These are phyloP conservation scores for Psittacula derbiana DNA, from an alignment of 2,797 vertebrate genomes.

Conservation along the genomic window DNA sequence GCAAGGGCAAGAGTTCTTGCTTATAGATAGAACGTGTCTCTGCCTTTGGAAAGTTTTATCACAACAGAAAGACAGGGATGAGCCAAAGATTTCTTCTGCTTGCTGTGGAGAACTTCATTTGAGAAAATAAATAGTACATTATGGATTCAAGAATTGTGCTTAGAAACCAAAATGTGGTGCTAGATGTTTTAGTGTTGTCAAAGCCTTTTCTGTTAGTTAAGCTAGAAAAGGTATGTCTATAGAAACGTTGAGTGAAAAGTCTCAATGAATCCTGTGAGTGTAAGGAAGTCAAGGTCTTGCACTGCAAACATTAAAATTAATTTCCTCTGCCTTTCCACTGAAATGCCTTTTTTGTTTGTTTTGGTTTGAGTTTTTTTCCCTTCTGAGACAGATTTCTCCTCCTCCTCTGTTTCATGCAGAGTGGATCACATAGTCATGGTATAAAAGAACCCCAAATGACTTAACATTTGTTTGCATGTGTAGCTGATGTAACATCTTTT, in stretches of 20 bases:
- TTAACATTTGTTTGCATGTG: background rate
- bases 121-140: background rate
- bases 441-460: background rate
- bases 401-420: background rate
- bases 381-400: background rate
- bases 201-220: background rate
- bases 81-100: background rate
- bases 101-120: background rate
- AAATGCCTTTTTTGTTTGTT: background rate
- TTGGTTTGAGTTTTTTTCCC: background rate
- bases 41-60: background rate
- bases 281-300: background rate
- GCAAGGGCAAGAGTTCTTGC: background rate
- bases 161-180: background rate
- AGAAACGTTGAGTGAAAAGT: background rate
- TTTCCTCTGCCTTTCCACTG: background rate
- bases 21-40: background rate
- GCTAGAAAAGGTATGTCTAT: background rate
- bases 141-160: background rate
- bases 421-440: background rate
- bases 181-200: background rate
- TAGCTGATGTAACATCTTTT: background rate
- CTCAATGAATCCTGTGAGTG: background rate
- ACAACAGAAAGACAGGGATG: background rate
- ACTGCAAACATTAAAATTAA: background rate